These are phyloP conservation scores for Hedychridium roseum DNA, from an alignment of 2,888 invertebrate genomes.

Conservation along the genomic window DNA sequence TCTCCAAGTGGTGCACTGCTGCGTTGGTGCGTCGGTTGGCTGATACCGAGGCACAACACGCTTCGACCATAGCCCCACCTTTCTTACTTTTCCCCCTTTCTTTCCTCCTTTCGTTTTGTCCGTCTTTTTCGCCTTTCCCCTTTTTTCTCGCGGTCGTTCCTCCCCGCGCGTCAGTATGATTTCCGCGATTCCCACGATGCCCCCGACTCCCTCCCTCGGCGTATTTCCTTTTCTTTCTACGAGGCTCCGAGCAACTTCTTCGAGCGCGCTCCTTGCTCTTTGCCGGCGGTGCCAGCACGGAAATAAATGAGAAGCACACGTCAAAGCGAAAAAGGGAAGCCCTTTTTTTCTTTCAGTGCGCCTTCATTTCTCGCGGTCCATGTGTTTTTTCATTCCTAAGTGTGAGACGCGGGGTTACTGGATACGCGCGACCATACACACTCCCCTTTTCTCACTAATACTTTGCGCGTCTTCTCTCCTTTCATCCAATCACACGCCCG, in stretches of 20 bases:
- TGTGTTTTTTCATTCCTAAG: slow-evolving; percentile 16
- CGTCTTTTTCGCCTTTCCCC: slow-evolving; percentile 13
- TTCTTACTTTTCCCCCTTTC: slow-evolving; percentile 8
- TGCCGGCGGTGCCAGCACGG: slow-evolving; percentile 30
- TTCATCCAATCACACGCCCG: no score
- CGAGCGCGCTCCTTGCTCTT: slow-evolving; percentile 8
- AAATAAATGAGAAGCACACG: slow-evolving; percentile 53
- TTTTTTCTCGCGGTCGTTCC: background rate
- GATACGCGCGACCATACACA: no score
- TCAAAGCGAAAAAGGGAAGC: slow-evolving; percentile 43
- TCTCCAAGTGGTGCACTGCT: slow-evolving; percentile 26
- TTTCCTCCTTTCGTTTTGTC: slow-evolving; percentile 7
- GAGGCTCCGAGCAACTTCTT: slow-evolving; percentile 14
- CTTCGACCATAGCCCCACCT: slow-evolving; percentile 1
- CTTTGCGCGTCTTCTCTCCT: no score
- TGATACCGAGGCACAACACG: slow-evolving; percentile 36
- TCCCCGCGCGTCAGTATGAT: slow-evolving; percentile 15
- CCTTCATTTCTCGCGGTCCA: slow-evolving; percentile 8
- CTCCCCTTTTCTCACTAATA: no score
- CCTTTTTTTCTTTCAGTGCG: slow-evolving; percentile 21
- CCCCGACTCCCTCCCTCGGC: slow-evolving; percentile 25
- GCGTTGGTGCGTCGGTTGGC: slow-evolving; percentile 31
- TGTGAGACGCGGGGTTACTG: no score
- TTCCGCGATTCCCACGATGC: slow-evolving; percentile 23
- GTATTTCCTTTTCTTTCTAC: slow-evolving; percentile 18